Evolutionary conservation across 2,113 vertebrate genomes (phyloP).

Genomic region (Todiramphus saurophagus): DNA sequence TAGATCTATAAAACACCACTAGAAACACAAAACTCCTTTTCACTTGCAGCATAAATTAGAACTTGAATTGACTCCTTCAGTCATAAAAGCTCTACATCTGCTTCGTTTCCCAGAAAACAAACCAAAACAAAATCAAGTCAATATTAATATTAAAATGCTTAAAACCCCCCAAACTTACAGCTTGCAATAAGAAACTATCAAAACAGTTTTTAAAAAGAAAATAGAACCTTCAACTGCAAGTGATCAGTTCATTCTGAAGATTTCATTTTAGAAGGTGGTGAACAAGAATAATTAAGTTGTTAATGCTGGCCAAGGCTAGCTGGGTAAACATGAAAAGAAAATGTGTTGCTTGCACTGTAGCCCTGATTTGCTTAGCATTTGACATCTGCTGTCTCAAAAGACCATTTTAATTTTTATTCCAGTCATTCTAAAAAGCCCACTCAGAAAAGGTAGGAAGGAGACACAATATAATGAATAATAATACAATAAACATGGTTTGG

Average conservation of each 20-base stretch:
- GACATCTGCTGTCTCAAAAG: background rate
- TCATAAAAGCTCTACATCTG: background rate
- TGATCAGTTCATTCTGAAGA: background rate
- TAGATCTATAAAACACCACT: background rate
- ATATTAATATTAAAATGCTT: background rate
- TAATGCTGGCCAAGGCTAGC: background rate
- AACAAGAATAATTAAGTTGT: background rate
- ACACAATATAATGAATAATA: constrained; percentile 35
- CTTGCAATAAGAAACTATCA: background rate
- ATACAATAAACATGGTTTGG: constrained; percentile 58
- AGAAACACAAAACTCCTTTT: background rate
- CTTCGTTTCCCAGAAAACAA: background rate
- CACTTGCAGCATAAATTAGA: background rate
- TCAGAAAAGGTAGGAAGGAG: background rate
- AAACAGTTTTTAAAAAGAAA: background rate
- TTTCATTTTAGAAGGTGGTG: background rate
- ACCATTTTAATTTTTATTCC: background rate
- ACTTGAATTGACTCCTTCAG: background rate
- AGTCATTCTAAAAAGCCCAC: background rate
- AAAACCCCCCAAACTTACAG: background rate
- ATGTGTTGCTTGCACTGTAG: background rate
- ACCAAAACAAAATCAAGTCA: background rate
- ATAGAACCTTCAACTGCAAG: background rate
- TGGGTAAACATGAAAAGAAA: background rate
- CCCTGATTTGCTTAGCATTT: background rate